Evolutionary conservation across 2,113 vertebrate species (phyloP).

Genomic region (Salminus brasiliensis): DNA sequence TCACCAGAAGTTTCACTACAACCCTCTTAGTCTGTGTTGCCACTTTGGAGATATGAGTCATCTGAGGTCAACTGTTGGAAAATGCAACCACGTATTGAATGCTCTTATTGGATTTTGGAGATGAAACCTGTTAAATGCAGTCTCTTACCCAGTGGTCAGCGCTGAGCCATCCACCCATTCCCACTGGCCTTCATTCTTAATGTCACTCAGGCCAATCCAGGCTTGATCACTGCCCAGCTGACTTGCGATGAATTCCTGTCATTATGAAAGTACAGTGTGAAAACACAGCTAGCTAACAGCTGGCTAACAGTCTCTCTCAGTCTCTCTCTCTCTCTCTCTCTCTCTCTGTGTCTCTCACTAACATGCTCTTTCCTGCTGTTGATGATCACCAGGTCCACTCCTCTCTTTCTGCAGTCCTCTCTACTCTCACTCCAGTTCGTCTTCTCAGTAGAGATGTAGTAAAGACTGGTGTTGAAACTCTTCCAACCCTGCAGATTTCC

Average conservation of each 20-base stretch:
- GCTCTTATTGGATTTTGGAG: no score
- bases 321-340: neutral
- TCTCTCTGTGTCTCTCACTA: no score
- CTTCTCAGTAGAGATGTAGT: neutral
- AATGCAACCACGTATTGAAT: no score
- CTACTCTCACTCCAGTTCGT: neutral
- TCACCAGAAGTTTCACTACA: no score
- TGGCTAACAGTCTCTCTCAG: neutral
- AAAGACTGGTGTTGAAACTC: neutral
- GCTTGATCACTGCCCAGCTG: neutral
- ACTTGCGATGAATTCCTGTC: neutral
- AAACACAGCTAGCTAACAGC: neutral
- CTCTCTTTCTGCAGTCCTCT: neutral
- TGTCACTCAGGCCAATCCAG: neutral
- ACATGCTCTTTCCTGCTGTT: constrained; percentile 29
- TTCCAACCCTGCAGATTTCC: neutral
- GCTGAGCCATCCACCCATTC: no score
- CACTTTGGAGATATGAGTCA: no score
- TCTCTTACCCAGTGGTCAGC: neutral
- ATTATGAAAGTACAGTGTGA: neutral
- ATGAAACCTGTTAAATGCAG: neutral
- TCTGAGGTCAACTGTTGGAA: no score
- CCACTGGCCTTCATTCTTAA: neutral
- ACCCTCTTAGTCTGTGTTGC: no score
- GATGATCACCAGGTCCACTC: constrained; percentile 25